Base-by-base conservation (phyloP, 2,113 vertebrate genomes). In the Pseudonaja textilis region DNA sequence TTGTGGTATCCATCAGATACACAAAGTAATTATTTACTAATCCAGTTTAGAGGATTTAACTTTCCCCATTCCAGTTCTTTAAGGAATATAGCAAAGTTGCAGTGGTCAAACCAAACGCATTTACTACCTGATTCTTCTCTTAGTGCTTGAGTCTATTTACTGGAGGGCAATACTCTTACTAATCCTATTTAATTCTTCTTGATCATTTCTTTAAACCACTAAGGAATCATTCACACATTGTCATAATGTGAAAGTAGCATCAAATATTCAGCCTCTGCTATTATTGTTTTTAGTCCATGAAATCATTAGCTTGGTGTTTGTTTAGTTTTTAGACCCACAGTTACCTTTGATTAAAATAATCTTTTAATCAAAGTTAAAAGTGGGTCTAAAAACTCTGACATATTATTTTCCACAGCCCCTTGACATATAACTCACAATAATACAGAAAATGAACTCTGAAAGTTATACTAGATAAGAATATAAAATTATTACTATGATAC, bases 191-290 rank as follows among this genome's bases (percentile, higher is more conserved):
- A 98, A 98, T 98, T 97, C 97, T 96, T 96, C 97, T 94, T 97
- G 91, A 90, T 93, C 93, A 94, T 94, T 93, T 96, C 97, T 96
- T 96, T 95, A 92, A 97, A 97, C 97, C 96, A 97, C 97, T 97
- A 95, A 97, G 97, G 96, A 97, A 98, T 97, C 97, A 97, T 96
- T 97, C 96, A 55, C 96, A 97, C 95, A 96, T 97, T 96, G 96
- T 93, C 42, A 94, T 96, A 98, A 97, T 97, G 97, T 97, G 98
- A 98, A 98, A 98, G 98, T 96, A 97, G 97, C 97, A 97, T 98
- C 97, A 98, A 95, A 96, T 98, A 98, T 97, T 97, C 98, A 98
- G 98, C 98, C 98, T 98, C 96, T 98, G 98, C 97, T 98, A 98
- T 94, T 96, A 96, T 97, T 98, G 97, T 97, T 98, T 96, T 96